Percentiles rank a stretch among this genome's conserved stretches.
Evolutionary conservation across 1,140 invertebrate genomes (phyloP).

Genomic region (Brachionus calyciflorus): DNA sequence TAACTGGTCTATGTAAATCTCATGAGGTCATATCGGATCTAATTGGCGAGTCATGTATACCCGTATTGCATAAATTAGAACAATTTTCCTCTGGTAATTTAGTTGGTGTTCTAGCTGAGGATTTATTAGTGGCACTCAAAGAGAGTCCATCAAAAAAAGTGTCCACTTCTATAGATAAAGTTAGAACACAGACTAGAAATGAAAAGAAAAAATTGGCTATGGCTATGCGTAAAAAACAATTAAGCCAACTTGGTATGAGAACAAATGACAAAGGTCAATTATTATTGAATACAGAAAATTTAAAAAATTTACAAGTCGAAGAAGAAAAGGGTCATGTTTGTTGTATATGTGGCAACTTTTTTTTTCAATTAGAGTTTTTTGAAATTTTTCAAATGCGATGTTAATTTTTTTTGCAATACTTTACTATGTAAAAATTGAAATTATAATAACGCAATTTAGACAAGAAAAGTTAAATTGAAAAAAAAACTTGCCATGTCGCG

Average conservation of each 20-base stretch:
- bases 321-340: constrained; percentile 93
- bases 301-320: constrained; percentile 84
- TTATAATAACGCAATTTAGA: no score
- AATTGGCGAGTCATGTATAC: constrained; percentile 49
- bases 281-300: constrained; percentile 71
- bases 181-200: constrained; percentile 79
- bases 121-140: constrained; percentile 79
- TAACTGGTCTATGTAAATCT: constrained; percentile 83
- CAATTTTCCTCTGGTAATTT: constrained; percentile 95
- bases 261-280: constrained; percentile 65
- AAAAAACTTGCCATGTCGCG: no score
- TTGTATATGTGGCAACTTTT: constrained; percentile 95
- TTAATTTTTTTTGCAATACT: no score
- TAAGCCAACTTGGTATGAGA: constrained; percentile 87
- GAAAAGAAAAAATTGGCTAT: constrained; percentile 95
- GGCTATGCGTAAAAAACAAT: constrained; percentile 92
- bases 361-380: no score
- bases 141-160: constrained; percentile 69
- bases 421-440: no score
- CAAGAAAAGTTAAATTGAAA: no score
- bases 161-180: constrained; percentile 73
- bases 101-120: constrained; percentile 91
- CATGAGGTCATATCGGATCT: constrained; percentile 81
- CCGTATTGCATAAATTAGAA: constrained; percentile 81
- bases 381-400: no score